These are phyloP conservation scores for Apis mellifera DNA, from an alignment of 1,140 invertebrate species.

Conservation along the genomic window Amel_HAv3.1 CM009945.2:8322001-8322500, in stretches of 20 bases:
- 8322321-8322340: too few species aligned
- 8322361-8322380: constrained; percentile 21
- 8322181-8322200: constrained; percentile 1
- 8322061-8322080: neutral
- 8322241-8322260: too few species aligned
- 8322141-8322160: neutral
- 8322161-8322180: constrained; percentile 4
- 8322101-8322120: neutral
- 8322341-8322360: neutral
- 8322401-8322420: constrained; percentile 30
- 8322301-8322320: too few species aligned
- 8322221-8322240: neutral
- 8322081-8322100: neutral
- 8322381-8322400: constrained; percentile 1
- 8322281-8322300: too few species aligned
- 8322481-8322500: constrained; percentile 35
- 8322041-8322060: neutral
- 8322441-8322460: constrained; percentile 18
- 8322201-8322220: too few species aligned
- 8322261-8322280: neutral
- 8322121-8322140: constrained; percentile 1
- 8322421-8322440: constrained; percentile 10
- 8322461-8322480: constrained; percentile 42
- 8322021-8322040: too few species aligned
- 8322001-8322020: too few species aligned